Evolutionary conservation across 1,140 invertebrate species (phyloP).

Genomic region (Drosophila varians): DNA sequence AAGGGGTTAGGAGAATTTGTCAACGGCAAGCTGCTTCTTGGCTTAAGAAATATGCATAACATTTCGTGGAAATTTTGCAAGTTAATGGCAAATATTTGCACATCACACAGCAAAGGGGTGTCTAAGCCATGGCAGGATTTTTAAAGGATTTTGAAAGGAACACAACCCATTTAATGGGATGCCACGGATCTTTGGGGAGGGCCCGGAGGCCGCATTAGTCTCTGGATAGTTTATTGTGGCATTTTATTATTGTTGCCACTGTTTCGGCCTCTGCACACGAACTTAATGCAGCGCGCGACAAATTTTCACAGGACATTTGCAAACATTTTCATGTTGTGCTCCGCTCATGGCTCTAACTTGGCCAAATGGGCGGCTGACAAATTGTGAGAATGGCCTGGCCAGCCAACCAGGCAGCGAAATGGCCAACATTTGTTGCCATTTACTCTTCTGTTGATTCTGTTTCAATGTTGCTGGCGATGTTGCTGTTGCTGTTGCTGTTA

Average conservation of each 20-base stretch:
- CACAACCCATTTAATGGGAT: too few relatives aligned
- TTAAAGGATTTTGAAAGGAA: not conserved
- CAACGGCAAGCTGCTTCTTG: not conserved
- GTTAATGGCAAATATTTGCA: conserved; percentile 33
- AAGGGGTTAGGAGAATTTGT: conserved; percentile 31
- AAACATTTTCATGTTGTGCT: conserved; percentile 43
- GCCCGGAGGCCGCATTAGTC: conserved; percentile 7
- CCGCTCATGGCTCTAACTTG: conserved; percentile 69
- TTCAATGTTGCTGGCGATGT: conserved; percentile 16
- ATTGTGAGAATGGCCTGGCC: conserved; percentile 53
- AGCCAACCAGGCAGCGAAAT: conserved; percentile 4
- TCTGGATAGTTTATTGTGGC: conserved; percentile 45
- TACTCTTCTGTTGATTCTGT: conserved; percentile 22
- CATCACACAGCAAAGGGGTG: conserved; percentile 13
- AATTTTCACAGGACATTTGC: conserved; percentile 76
- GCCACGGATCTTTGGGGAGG: not conserved
- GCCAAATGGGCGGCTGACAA: conserved; percentile 76
- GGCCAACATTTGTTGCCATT: conserved; percentile 48
- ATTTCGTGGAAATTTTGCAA: conserved; percentile 30
- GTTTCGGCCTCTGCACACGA: conserved; percentile 50
- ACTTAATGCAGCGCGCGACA: conserved; percentile 72
- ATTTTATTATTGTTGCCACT: conserved; percentile 44
- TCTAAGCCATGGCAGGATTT: not conserved
- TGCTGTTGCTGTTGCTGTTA: conserved; percentile 31
- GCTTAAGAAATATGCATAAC: conserved; percentile 18